Evolutionary conservation across 2,113 vertebrate species (phyloP).

Genomic region (Cnemophilus loriae): DNA sequence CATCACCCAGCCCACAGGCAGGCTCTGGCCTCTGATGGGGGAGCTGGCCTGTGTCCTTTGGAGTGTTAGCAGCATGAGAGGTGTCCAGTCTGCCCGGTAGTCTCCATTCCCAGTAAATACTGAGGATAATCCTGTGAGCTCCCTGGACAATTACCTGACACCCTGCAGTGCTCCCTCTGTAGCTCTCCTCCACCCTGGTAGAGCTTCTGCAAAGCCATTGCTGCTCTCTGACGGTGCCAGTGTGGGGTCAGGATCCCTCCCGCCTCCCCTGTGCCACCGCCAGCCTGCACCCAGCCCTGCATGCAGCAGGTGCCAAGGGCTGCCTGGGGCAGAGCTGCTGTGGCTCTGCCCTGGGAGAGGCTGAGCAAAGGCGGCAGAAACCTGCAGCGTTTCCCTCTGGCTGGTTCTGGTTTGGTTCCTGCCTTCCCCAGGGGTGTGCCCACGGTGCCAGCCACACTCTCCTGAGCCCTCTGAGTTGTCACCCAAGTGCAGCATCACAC

Average conservation of each 20-base stretch:
- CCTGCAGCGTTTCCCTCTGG: neutral
- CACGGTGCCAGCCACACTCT: fast-evolving
- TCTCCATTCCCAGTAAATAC: neutral
- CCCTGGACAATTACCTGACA: neutral
- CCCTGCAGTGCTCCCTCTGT: neutral
- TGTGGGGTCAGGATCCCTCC: neutral
- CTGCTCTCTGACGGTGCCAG: neutral
- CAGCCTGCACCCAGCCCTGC: neutral
- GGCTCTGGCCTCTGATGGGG: neutral
- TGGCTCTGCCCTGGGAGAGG: neutral
- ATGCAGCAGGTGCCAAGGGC: neutral
- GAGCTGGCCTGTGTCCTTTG: neutral
- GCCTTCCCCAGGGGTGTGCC: neutral
- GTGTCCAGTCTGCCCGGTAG: neutral
- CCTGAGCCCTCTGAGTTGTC: neutral
- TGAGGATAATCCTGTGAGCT: neutral
- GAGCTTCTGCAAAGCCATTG: neutral
- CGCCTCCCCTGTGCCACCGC: neutral
- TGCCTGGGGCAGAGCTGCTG: neutral
- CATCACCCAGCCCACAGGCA: neutral
- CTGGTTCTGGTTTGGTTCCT: neutral
- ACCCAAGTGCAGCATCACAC: neutral
- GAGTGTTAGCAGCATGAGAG: neutral
- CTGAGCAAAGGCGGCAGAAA: neutral
- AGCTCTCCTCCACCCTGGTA: neutral